Evolutionary conservation across 1,140 invertebrate genomes (phyloP).

Genomic region (Eufriesea mexicana): DNA sequence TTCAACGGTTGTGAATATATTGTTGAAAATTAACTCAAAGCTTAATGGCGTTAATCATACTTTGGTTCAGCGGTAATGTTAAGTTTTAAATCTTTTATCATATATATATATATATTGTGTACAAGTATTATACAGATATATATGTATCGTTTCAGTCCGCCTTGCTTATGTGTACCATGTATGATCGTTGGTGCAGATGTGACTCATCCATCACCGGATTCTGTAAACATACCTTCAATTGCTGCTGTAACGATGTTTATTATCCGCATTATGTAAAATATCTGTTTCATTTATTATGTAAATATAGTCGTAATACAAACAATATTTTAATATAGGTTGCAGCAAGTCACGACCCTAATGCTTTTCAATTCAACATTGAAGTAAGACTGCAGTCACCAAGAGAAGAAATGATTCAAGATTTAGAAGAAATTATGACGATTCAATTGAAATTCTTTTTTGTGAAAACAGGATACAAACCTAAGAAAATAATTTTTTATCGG

Average conservation of each 20-base stretch:
- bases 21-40: slow-evolving; percentile 94
- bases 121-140: not conserved
- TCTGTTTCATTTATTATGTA: not conserved
- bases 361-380: slow-evolving; percentile 87
- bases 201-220: slow-evolving; percentile 91
- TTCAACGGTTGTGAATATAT: slow-evolving; percentile 86
- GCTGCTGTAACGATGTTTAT: slow-evolving; percentile 85
- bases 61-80: slow-evolving; percentile 73
- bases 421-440: slow-evolving; percentile 86
- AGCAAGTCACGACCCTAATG: slow-evolving; percentile 85
- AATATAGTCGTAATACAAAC: not conserved
- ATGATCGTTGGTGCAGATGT: slow-evolving; percentile 95
- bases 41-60: slow-evolving; percentile 92
- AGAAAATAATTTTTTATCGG: slow-evolving; percentile 87
- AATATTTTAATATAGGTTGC: slow-evolving; percentile 81
- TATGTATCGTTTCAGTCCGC: slow-evolving; percentile 58
- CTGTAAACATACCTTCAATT: slow-evolving; percentile 87
- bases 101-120: not conserved
- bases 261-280: not conserved
- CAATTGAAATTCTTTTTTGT: slow-evolving; percentile 84
- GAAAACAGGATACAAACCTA: slow-evolving; percentile 81
- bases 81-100: not conserved
- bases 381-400: slow-evolving; percentile 86
- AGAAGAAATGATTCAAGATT: slow-evolving; percentile 89
- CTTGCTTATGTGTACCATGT: slow-evolving; percentile 76